Percentiles rank a stretch among this genome's conserved stretches.
phyloP scores from a whole-genome alignment of 30 jellyfish, hydroid and myxozoan species.

The Aurelia aurita complex sp. Pacific region DNA sequence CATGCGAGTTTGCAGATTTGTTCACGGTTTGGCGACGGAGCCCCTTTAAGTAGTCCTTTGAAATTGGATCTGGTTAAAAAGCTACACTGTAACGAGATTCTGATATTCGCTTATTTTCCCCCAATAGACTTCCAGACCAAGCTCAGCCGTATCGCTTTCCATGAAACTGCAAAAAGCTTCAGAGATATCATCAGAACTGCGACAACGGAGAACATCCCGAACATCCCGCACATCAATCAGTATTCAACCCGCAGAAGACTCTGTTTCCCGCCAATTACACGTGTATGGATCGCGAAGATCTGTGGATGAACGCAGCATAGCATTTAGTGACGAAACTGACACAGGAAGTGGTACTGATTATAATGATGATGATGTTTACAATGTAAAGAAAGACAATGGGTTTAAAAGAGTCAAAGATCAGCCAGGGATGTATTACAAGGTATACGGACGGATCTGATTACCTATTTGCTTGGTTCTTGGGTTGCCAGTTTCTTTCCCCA shows the following conservation, averaged over 20 bases:
- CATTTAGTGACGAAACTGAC: conserved; percentile 54
- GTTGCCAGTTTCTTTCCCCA: no score
- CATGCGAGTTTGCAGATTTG: no score
- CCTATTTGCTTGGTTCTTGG: no score
- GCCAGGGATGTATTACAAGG: conserved; percentile 98
- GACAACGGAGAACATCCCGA: conserved; percentile 58
- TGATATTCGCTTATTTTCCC: not conserved
- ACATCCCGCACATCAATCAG: conserved; percentile 15
- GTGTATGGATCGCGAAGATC: conserved; percentile 84
- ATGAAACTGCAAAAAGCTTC: conserved; percentile 74
- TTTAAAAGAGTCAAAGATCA: conserved; percentile 88
- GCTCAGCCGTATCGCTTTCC: conserved; percentile 53
- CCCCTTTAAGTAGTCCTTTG: no score
- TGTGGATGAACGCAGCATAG: conserved; percentile 74
- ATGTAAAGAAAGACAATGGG: conserved; percentile 71
- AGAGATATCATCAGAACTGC: conserved; percentile 70
- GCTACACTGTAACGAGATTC: no score
- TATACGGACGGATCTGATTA: not conserved
- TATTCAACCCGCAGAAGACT: conserved; percentile 70
- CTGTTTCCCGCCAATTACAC: conserved; percentile 63
- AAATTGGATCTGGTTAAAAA: no score
- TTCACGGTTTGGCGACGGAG: no score
- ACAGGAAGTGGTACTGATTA: conserved; percentile 82
- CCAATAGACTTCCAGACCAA: conserved; percentile 37
- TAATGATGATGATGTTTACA: conserved; percentile 69